Base-by-base conservation (phyloP, 2,888 invertebrate species). In the Caenorhabditis plicata region DNA sequence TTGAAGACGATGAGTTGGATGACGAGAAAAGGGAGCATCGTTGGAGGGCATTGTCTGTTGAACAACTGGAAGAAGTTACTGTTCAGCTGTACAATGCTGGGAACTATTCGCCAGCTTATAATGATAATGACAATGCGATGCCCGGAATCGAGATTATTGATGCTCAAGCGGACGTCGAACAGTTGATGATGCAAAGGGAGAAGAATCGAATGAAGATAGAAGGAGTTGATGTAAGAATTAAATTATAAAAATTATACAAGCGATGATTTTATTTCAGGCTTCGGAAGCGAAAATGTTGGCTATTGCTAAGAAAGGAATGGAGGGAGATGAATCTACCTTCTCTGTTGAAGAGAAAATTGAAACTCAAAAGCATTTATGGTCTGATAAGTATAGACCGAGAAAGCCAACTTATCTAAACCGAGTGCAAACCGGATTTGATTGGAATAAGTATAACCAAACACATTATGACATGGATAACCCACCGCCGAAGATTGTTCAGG, bases 391-490 rank as follows among this genome's bases (percentile, higher is more conserved):
- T 83, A 85, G 96, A 11, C 98, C 98, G 0, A 84, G 96, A 40
- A 98, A 98, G 81, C 98, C 98, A 1, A 84, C 96, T 19, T 99
- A 98, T 84, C 95, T 98, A 84, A 99, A 99, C 85, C 83, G 87
- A 56, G 86, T 87, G 7, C 85, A 85, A 72, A 86, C 85, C 3
- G 98, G 98, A 15, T 99, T 98, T 84, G 98, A 99, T 81, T 99
- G 98, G 98, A 98, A 98, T 85, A 98, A 99, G 83, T 99, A 99
- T 84, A 99, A 99, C 85, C 98, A 98, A 84, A 98, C 98, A 1
- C 98, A 98, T 85, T 99, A 99, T 83, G 98, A 98, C 83, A 93
- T 96, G 89, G 98, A 99, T 83, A 98, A 99, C 85, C 98, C 98
- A 44, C 98, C 98, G 8, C 98, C 98, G 0, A 99, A 99, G 85